Percentiles rank a stretch among this genome's conserved stretches.
phyloP scores from a whole-genome alignment of 2,113 vertebrate species.

The Synodontis membranacea region DNA sequence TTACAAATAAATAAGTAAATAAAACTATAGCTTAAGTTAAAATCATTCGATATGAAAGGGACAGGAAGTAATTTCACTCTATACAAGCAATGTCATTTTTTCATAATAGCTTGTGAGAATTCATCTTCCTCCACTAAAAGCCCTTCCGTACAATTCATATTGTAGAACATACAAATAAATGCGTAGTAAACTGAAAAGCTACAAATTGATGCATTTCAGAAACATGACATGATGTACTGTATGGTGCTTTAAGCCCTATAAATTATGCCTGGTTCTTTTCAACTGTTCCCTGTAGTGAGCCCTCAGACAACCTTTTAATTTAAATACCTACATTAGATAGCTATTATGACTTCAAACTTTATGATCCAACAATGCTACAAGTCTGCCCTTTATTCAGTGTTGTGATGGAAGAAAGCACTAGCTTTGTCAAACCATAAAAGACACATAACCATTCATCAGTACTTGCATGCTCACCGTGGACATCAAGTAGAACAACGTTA shows the following conservation, averaged over 20 bases:
- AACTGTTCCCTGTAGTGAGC: background rate
- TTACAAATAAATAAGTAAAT: too few relatives aligned
- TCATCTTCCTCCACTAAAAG: background rate
- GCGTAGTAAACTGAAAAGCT: background rate
- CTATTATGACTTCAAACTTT: constrained; percentile 32
- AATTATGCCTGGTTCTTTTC: background rate
- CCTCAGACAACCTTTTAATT: constrained; percentile 3
- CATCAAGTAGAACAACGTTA: constrained; percentile 2
- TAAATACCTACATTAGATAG: constrained; percentile 4
- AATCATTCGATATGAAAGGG: constrained; percentile 34
- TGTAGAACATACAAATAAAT: background rate
- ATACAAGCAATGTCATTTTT: background rate
- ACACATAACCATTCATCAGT: background rate
- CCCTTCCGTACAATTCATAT: background rate
- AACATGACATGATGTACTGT: background rate
- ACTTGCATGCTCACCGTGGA: constrained; percentile 16
- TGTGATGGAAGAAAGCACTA: background rate
- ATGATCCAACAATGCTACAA: constrained; percentile 7
- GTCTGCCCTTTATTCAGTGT: constrained; percentile 28
- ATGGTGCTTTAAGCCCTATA: background rate
- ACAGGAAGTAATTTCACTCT: background rate
- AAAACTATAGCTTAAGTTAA: background rate
- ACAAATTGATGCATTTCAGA: constrained; percentile 8
- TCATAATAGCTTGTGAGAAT: background rate
- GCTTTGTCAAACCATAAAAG: constrained; percentile 21